These are phyloP conservation scores for Aphelinus certus DNA, from an alignment of 1,140 invertebrate genomes.

Conservation along the genomic window DNA sequence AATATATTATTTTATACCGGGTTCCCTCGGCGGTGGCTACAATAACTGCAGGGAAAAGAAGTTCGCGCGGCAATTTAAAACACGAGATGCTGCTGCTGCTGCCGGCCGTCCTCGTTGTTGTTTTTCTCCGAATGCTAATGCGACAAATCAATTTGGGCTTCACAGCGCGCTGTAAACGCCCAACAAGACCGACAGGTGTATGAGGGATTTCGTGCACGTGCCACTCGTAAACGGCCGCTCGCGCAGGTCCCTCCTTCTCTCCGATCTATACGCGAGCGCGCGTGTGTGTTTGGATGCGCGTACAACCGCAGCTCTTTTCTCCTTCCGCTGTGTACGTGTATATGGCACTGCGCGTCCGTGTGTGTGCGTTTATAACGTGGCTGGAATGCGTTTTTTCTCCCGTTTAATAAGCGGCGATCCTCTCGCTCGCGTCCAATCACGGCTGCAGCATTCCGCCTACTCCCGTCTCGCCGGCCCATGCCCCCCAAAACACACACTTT, in stretches of 20 bases:
- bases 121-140: constrained; percentile 49
- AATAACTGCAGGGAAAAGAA: neutral
- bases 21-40: too few relatives aligned
- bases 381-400: constrained; percentile 19
- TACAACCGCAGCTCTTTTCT: neutral
- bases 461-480: too few relatives aligned
- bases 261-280: neutral
- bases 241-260: constrained; percentile 13
- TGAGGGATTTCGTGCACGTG: constrained; percentile 43
- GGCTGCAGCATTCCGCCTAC: too few relatives aligned
- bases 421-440: neutral
- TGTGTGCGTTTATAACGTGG: neutral
- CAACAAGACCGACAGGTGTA: constrained; percentile 60
- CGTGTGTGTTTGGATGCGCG: too few relatives aligned
- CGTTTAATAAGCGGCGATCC: constrained; percentile 6
- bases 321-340: constrained; percentile 9
- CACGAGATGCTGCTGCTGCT: neutral
- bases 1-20: too few relatives aligned
- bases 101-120: neutral
- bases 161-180: constrained; percentile 60
- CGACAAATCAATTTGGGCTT: constrained; percentile 63
- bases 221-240: constrained; percentile 40
- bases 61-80: constrained; percentile 9
- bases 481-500: too few relatives aligned
- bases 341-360: neutral